Conservation (phyloP, 2,888 invertebrate species). For the Antheraea assamensis region DNA sequence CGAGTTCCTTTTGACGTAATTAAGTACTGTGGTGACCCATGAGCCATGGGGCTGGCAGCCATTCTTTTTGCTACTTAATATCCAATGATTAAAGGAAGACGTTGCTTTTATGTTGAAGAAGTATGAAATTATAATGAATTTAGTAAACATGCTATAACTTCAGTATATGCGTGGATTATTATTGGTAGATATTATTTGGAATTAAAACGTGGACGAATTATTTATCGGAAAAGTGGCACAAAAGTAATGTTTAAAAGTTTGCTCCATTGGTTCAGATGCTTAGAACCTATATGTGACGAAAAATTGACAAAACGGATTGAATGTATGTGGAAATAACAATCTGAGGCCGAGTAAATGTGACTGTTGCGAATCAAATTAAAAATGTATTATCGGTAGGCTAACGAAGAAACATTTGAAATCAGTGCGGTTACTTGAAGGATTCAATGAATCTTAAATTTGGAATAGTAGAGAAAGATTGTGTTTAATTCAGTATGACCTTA, state of each 20-base stretch:
- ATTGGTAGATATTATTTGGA: not conserved
- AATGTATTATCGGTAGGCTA: too few species aligned
- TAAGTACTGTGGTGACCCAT: not conserved
- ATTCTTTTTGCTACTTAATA: not conserved
- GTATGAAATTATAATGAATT: not conserved
- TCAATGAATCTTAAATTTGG: not conserved
- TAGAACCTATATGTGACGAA: not conserved
- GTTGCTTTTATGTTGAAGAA: not conserved
- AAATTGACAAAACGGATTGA: too few species aligned
- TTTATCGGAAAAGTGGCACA: not conserved
- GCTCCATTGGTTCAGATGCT: not conserved
- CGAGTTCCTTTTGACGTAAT: not conserved
- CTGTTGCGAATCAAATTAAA: too few species aligned
- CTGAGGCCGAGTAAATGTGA: too few species aligned
- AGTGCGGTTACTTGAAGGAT: not conserved
- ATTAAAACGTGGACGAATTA: not conserved
- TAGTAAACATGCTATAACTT: not conserved
- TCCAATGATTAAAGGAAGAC: not conserved
- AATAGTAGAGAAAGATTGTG: not conserved
- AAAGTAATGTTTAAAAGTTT: not conserved
- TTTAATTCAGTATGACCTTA: not conserved
- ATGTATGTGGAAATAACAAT: too few species aligned
- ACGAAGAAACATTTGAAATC: too few species aligned
- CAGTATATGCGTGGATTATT: not conserved
- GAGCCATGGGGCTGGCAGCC: not conserved